A percentile compares a stretch with the other conserved stretches of the same genome.
These are phyloP conservation scores for Megatriorchis doriae DNA, from an alignment of 2,113 vertebrate genomes.

Conservation along the genomic window DNA sequence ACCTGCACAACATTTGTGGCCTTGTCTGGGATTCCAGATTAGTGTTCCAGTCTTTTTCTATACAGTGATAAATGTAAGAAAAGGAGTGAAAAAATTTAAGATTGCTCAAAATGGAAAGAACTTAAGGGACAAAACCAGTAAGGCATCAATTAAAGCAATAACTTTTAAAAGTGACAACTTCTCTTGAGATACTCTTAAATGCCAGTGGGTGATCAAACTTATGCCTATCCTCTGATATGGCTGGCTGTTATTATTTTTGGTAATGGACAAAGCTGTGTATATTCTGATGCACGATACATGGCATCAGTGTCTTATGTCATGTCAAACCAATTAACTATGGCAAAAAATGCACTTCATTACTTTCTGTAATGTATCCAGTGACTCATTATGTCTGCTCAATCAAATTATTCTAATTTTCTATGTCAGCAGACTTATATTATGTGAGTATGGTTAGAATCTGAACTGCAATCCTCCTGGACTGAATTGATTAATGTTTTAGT, in stretches of 20 bases:
- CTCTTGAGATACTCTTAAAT: neutral
- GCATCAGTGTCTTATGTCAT: neutral
- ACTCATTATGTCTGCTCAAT: neutral
- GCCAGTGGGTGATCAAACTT: neutral
- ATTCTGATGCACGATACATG: neutral
- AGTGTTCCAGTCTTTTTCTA: neutral
- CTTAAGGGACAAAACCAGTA: neutral
- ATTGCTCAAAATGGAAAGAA: neutral
- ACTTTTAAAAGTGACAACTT: neutral
- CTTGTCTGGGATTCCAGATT: neutral
- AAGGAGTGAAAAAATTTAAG: neutral
- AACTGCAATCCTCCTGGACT: neutral
- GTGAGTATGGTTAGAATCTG: neutral
- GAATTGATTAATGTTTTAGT: neutral
- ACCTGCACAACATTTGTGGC: neutral
- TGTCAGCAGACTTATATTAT: neutral
- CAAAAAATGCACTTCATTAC: neutral
- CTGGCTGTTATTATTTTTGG: neutral
- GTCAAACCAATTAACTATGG: neutral
- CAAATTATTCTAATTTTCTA: neutral
- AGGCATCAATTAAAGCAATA: neutral
- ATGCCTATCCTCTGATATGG: neutral
- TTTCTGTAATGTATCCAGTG: neutral
- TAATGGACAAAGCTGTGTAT: neutral
- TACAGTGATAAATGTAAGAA: neutral